Conservation (phyloP, 2,888 invertebrate species). For the Hecatera dysodea region DNA sequence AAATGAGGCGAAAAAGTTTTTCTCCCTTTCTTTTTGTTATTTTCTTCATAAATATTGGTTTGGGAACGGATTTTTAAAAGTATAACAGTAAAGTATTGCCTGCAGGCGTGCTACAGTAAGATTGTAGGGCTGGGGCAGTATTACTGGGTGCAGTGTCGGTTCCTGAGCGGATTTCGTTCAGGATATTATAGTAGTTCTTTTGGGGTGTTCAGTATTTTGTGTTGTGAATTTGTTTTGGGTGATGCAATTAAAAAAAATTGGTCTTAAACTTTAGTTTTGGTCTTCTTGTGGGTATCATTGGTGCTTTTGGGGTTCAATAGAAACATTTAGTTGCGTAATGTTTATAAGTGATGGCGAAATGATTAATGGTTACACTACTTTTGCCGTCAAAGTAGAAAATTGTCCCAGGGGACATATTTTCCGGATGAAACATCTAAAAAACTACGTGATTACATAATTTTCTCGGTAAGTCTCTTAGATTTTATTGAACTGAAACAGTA, state of each 20-base stretch:
- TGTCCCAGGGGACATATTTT: too few species aligned
- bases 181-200: neutral
- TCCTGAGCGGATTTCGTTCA: slow-evolving; percentile 34
- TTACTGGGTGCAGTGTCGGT: slow-evolving; percentile 26
- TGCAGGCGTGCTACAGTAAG: slow-evolving; percentile 64
- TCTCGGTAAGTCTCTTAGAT: too few species aligned
- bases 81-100: slow-evolving; percentile 67
- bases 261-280: neutral
- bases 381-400: too few species aligned
- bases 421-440: too few species aligned
- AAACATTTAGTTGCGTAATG: too few species aligned
- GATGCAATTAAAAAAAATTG: neutral
- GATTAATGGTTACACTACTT: too few species aligned
- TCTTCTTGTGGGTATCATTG: neutral
- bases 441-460: too few species aligned
- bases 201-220: too few species aligned
- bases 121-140: slow-evolving; percentile 54
- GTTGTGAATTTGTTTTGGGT: neutral
- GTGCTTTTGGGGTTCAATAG: neutral
- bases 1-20: slow-evolving; percentile 43
- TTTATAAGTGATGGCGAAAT: too few species aligned
- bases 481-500: too few species aligned
- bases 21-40: slow-evolving; percentile 41
- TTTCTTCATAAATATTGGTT: slow-evolving; percentile 68
- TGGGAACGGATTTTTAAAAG: slow-evolving; percentile 62